These are phyloP conservation scores for Idaea dimidiata DNA, from an alignment of 2,888 invertebrate genomes.

Conservation along the genomic window DNA sequence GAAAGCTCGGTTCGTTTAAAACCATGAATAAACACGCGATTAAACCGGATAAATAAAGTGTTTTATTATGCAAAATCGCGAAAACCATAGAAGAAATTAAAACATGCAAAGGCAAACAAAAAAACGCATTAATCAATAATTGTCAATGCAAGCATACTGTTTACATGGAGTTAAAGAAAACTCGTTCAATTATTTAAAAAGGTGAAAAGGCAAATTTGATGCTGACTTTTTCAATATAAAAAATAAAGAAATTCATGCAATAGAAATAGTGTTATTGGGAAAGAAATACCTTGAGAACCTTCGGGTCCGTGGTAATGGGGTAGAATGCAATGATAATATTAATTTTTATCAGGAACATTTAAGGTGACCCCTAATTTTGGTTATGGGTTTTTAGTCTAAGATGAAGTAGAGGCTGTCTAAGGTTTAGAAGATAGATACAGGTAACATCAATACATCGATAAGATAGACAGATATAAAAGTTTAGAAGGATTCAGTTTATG, in stretches of 20 bases:
- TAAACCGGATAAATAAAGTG: too few relatives aligned
- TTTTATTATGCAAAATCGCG: too few relatives aligned
- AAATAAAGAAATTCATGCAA: conserved; percentile 62
- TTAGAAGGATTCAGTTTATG: conserved; percentile 41
- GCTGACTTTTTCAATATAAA: not conserved
- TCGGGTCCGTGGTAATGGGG: conserved; percentile 77
- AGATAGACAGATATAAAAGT: conserved; percentile 55
- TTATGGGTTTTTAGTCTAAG: conserved; percentile 53
- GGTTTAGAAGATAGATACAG: conserved; percentile 63
- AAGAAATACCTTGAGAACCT: conserved; percentile 82
- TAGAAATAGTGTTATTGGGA: conserved; percentile 75
- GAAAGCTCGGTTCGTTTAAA: too few relatives aligned
- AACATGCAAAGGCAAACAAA: conserved; percentile 54
- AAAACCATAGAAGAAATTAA: too few relatives aligned
- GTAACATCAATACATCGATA: conserved; percentile 72
- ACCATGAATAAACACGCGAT: too few relatives aligned
- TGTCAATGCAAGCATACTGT: conserved; percentile 60
- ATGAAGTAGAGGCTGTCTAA: conserved; percentile 55
- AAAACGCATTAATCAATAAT: conserved; percentile 28
- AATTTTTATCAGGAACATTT: conserved; percentile 73
- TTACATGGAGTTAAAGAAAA: conserved; percentile 48
- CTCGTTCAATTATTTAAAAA: conserved; percentile 8
- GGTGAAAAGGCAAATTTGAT: not conserved
- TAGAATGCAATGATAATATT: conserved; percentile 77
- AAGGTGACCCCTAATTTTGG: conserved; percentile 69